Percentiles rank a stretch among this genome's conserved stretches.
Evolutionary conservation across 2,113 vertebrate genomes (phyloP).

Genomic region (Pontoporia blainvillei): DNA sequence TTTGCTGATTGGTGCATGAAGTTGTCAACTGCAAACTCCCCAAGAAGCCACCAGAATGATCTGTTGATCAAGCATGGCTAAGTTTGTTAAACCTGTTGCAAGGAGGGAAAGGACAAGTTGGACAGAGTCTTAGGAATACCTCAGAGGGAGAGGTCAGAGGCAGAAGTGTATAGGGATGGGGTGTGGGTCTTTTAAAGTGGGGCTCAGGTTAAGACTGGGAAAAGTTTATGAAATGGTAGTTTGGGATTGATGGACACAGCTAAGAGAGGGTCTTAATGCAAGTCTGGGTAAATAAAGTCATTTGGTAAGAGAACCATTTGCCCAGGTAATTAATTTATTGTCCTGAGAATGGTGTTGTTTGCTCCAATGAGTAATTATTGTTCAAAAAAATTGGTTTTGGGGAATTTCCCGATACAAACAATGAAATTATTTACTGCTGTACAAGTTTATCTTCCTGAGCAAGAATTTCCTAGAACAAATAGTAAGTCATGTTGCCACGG

Average conservation of each 20-base stretch:
- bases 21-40: neutral
- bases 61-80: neutral
- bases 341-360: neutral
- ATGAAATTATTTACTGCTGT: slow-evolving; percentile 6
- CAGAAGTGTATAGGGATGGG: neutral
- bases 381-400: slow-evolving; percentile 33
- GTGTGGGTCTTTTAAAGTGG: neutral
- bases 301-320: slow-evolving; percentile 8
- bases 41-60: neutral
- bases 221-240: neutral
- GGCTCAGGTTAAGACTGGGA: neutral
- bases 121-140: neutral
- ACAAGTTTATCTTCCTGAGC: neutral
- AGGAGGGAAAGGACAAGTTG: neutral
- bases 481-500: neutral
- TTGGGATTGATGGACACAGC: neutral
- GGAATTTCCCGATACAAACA: slow-evolving; percentile 23
- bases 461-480: slow-evolving; percentile 30
- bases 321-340: neutral
- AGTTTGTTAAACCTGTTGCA: neutral
- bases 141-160: neutral
- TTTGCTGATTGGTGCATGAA: neutral
- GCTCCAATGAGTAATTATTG: neutral
- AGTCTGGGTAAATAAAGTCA: neutral
- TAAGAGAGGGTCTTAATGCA: neutral